Evolutionary conservation across 1,140 invertebrate species (phyloP).

Genomic region (Drosophila ohnishii): DNA sequence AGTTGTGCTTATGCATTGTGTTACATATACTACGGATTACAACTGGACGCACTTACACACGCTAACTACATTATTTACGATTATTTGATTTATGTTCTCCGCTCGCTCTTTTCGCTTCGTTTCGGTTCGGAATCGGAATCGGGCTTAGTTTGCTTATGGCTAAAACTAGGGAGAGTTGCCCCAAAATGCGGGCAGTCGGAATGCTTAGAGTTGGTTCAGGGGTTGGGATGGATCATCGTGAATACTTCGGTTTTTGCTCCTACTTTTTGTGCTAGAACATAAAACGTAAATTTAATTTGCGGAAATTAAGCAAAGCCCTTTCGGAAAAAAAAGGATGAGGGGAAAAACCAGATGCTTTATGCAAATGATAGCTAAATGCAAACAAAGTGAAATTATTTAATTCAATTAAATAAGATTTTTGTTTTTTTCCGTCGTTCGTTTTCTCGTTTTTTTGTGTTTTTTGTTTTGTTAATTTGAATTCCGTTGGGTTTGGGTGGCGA

Average conservation of each 20-base stretch:
- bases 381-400: constrained; percentile 82
- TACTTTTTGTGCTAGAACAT: constrained; percentile 71
- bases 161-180: constrained; percentile 42
- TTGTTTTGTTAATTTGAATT: constrained; percentile 44
- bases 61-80: constrained; percentile 43
- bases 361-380: constrained; percentile 61
- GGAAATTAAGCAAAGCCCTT: constrained; percentile 32
- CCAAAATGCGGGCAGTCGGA: constrained; percentile 50
- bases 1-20: constrained; percentile 48
- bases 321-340: constrained; percentile 9
- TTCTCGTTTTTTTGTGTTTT: constrained; percentile 1
- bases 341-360: constrained; percentile 46
- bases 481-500: constrained; percentile 7
- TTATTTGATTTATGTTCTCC: constrained; percentile 45
- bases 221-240: constrained; percentile 32
- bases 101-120: not conserved
- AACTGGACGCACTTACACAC: constrained; percentile 49
- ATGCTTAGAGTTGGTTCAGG: constrained; percentile 49
- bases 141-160: constrained; percentile 38
- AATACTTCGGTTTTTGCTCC: constrained; percentile 42
- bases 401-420: constrained; percentile 80
- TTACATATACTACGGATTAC: constrained; percentile 46
- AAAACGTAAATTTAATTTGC: constrained; percentile 61
- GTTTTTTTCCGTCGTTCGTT: constrained; percentile 36
- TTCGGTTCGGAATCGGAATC: constrained; percentile 10